Base-by-base conservation (phyloP, 1,140 invertebrate genomes). In the Hormaphis cornu region DNA sequence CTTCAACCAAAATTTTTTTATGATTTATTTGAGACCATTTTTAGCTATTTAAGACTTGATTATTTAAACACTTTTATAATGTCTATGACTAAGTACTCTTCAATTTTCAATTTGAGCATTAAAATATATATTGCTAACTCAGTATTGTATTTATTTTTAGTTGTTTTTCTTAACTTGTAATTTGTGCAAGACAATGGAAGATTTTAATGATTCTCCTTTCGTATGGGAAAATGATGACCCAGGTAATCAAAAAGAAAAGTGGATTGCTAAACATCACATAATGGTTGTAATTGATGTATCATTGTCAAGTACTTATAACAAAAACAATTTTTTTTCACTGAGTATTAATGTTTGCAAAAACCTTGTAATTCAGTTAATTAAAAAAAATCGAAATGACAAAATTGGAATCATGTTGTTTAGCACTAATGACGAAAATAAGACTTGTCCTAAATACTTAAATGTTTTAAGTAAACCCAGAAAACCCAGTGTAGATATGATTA, bases 371-470 rank as follows among this genome's bases (percentile, higher is more conserved):
- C 53, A 71, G 10, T 50, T 52, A 16, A 59, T 71, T 14, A 71
- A 20, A 26, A 52, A 22, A 7, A 35, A 8, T 5, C 53, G 30
- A 42, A 71, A 63, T 30, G 70, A 71, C 33, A 37, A 63, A 42
- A 63, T 71, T 16, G 59, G 70, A 26, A 37, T 71, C 26, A 37
- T 71, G 22, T 54, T 71, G 20, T 71, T 53, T n/a, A 59, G 59
- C 22, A 71, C 70, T 30, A 42, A 46, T 26, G 46, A 53, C n/a
- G 26, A 54, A 24, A 59, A 50, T 20, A 61, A 54, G 16, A 59
- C 16, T 7, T 53, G 18, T 63, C 58, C 56, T 5, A 59, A 71
- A 10, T 33, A 54, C 20, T 37, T 71, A 50, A 59, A 52, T 30
- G 50, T 53, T n/a, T 22, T 71, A 37, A 24, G 16, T 9, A 37